A percentile compares a stretch with the other conserved stretches of the same genome.
phyloP scores from a whole-genome alignment of 2,888 invertebrate species.

The Acleris sparsana region DNA sequence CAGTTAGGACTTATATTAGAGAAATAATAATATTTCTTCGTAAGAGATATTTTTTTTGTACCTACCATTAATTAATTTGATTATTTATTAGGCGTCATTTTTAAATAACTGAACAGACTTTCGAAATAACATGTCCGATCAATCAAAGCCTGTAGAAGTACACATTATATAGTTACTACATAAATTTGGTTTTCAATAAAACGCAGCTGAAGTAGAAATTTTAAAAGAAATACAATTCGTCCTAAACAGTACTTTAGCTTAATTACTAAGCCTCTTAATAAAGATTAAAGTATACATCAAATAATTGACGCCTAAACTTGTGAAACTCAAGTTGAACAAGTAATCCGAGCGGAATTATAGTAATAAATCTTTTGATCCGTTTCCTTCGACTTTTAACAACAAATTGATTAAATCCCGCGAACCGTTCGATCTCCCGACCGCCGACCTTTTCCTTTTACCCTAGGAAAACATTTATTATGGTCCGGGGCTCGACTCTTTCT shows the following conservation, averaged over 20 bases:
- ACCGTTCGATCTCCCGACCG: slow-evolving; percentile 36
- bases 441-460: slow-evolving; percentile 30
- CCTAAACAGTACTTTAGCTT: background rate
- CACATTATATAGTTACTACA: too few species aligned
- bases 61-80: too few species aligned
- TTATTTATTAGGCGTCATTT: too few species aligned
- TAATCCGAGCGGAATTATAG: slow-evolving; percentile 30
- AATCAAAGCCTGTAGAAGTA: too few species aligned
- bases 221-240: background rate
- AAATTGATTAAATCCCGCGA: slow-evolving; percentile 38
- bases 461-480: slow-evolving; percentile 37
- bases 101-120: too few species aligned
- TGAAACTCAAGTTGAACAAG: slow-evolving; percentile 28
- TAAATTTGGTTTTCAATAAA: too few species aligned
- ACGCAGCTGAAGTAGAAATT: too few species aligned
- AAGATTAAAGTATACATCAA: slow-evolving; percentile 23
- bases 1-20: too few species aligned
- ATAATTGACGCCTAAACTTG: slow-evolving; percentile 21
- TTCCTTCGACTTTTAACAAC: slow-evolving; percentile 37
- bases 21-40: too few species aligned
- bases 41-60: too few species aligned
- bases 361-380: slow-evolving; percentile 40
- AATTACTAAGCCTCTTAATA: slow-evolving; percentile 12
- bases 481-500: slow-evolving; percentile 18
- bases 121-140: too few species aligned